These are phyloP conservation scores for Eretmocerus hayati DNA, from an alignment of 2,888 invertebrate genomes.

Conservation along the genomic window DNA sequence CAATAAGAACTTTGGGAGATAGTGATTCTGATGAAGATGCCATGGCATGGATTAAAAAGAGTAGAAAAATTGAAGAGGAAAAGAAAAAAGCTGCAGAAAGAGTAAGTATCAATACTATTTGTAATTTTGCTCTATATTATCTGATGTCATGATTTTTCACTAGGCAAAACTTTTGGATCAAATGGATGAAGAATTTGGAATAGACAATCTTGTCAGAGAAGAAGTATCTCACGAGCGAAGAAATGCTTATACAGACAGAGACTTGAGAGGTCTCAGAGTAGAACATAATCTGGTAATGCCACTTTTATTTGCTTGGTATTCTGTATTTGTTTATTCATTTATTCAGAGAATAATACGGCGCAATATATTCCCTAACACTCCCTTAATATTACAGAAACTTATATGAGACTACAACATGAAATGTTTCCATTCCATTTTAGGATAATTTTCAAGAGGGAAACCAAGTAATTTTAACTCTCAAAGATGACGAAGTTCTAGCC, in stretches of 20 bases:
- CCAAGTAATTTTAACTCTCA: conserved; percentile 82
- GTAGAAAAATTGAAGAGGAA: conserved; percentile 67
- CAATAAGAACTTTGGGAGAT: conserved; percentile 59
- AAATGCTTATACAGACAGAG: conserved; percentile 60
- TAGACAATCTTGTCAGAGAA: conserved; percentile 75
- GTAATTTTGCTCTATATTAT: conserved; percentile 1
- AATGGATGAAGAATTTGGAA: conserved; percentile 91
- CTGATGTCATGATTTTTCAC: conserved; percentile 18
- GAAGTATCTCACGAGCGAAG: conserved; percentile 57
- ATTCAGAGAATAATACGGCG: too few relatives aligned
- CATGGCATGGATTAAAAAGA: conserved; percentile 76
- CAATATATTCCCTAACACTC: too few relatives aligned
- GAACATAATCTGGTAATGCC: conserved; percentile 65
- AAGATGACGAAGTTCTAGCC: conserved; percentile 85
- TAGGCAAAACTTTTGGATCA: conserved; percentile 91
- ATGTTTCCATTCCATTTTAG: conserved; percentile 30
- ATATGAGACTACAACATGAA: too few relatives aligned
- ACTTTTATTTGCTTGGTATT: too few relatives aligned
- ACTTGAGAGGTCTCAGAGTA: conserved; percentile 76
- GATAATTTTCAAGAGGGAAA: conserved; percentile 67
- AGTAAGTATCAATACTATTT: conserved; percentile 47
- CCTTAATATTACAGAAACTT: too few relatives aligned
- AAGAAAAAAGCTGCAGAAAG: conserved; percentile 79
- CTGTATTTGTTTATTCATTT: too few relatives aligned
- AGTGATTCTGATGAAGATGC: conserved; percentile 70